Percentiles rank a stretch among this genome's conserved stretches.
Conservation (phyloP, 2,797 vertebrate genomes). For the Atherinosoma microstoma region DNA sequence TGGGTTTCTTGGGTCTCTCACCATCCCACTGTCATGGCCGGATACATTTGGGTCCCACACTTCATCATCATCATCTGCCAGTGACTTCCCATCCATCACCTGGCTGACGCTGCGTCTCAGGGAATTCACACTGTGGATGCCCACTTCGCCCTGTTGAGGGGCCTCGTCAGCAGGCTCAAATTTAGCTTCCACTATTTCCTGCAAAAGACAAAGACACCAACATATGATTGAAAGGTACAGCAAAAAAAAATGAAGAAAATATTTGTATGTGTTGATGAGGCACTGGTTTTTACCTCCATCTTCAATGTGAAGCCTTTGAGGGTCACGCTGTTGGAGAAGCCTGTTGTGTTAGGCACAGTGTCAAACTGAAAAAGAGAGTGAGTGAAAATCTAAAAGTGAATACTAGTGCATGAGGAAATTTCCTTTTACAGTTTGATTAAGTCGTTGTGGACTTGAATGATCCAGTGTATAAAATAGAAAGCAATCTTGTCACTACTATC, state of each 20-base stretch:
- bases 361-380: conserved; percentile 87
- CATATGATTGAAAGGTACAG: background rate
- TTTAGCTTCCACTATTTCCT: conserved; percentile 89
- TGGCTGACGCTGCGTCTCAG: conserved; percentile 93
- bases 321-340: conserved; percentile 90
- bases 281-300: conserved; percentile 85
- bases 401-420: background rate
- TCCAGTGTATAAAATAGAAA: too few relatives aligned
- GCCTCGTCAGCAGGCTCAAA: conserved; percentile 66
- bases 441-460: background rate
- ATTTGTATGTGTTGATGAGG: background rate
- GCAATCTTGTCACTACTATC: too few relatives aligned
- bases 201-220: conserved; percentile 23
- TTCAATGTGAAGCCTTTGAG: conserved; percentile 94
- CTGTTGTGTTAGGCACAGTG: conserved; percentile 88
- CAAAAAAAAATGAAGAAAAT: background rate
- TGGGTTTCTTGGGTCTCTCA: conserved; percentile 77
- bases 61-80: conserved; percentile 79
- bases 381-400: background rate
- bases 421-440: background rate
- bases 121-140: conserved; percentile 73
- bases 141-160: conserved; percentile 70
- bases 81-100: conserved; percentile 87
- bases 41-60: conserved; percentile 89
- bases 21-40: conserved; percentile 90